Evolutionary conservation across 2,797 vertebrate genomes (phyloP).

Genomic region (Characodon lateralis): DNA sequence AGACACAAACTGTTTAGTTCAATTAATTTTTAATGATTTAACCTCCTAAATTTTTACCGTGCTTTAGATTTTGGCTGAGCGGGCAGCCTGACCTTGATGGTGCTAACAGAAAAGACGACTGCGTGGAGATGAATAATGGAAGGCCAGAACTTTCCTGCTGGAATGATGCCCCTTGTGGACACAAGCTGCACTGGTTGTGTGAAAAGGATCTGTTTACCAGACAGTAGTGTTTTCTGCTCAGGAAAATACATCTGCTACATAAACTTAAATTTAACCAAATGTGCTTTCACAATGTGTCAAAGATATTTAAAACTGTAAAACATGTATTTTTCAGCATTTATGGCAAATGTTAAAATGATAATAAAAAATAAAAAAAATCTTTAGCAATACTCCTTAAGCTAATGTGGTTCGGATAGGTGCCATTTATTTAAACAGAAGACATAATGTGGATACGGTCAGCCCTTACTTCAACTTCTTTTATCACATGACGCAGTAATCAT

Average conservation of each 20-base stretch:
- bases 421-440: no score
- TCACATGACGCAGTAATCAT: no score
- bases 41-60: not conserved
- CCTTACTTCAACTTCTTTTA: no score
- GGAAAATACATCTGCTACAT: not conserved
- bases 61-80: constrained; percentile 27
- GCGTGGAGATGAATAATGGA: constrained; percentile 34
- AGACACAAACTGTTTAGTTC: no score
- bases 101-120: constrained; percentile 17
- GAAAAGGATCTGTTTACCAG: not conserved
- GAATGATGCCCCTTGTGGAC: constrained; percentile 9
- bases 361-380: no score
- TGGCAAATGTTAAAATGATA: no score
- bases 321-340: no score
- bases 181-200: constrained; percentile 13
- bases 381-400: no score
- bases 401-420: no score
- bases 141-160: constrained; percentile 5
- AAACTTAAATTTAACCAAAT: not conserved
- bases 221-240: not conserved
- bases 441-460: no score
- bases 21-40: no score
- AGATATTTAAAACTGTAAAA: not conserved
- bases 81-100: constrained; percentile 2
- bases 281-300: not conserved